Base-by-base conservation (phyloP, 2,797 vertebrate genomes). In the Gymnothorax reevesii region DNA sequence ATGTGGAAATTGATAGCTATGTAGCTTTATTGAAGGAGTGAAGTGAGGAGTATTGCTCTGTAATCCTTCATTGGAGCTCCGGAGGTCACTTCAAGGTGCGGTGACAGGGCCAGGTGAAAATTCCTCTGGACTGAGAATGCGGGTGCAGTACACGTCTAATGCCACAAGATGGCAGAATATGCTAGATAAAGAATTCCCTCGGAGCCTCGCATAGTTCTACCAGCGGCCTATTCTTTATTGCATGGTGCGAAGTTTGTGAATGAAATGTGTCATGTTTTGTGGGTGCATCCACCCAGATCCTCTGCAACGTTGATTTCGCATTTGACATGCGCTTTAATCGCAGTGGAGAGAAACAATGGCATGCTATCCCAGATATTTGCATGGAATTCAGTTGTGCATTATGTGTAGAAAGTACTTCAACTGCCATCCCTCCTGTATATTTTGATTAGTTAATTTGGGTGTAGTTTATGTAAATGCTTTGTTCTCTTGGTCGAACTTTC, bases 141-240 rank as follows among this genome's bases (percentile, higher is more conserved):
- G 55, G 49, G 22, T 20, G 75, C 49, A 79, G 25, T 79, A n/a
- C 49, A 79, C 75, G 22, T 20, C 62, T 0, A 42, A 27, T 59
- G 3, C 94, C 94, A 94, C 90, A 83, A 87, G 94, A 87, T 91
- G 94, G 89, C 55, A 42, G 57, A 80, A 87, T 33, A 49, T 52
- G 15, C 33, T 42, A 49, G 12, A n/a, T 15, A 79, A 79, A 9
- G 52, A 20, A 3, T 79, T 20, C 49, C 20, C 75, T 4, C 54
- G 33, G 75, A 79, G 42, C 15, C 42, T 4, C 75, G 33, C 33
- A 42, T 42, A 54, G 20, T 52, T 54, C 49, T n/a, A 7, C 75
- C 42, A 55, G 17, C n/a, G 49, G 22, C 49, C 8, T 17, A 79
- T 17, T 20, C 27, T 54, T 20, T 22, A 20, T 33, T 27, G 49